phyloP scores from a whole-genome alignment of 2,113 vertebrate genomes.

The Vulpes lagopus region DNA sequence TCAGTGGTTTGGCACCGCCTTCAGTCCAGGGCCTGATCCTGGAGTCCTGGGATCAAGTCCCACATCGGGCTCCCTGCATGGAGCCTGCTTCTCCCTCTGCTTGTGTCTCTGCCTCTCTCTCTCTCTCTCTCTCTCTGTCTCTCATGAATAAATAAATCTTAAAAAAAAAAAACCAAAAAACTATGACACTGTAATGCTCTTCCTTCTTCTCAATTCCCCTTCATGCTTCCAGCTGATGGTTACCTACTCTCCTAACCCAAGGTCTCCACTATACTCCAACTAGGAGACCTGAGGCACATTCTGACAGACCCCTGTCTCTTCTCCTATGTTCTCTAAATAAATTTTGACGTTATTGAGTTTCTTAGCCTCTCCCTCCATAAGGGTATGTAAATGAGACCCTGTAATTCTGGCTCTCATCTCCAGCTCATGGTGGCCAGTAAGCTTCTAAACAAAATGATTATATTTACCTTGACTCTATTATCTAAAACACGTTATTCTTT shows the following conservation, averaged over 20 bases:
- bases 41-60: too few relatives aligned
- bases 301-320: not conserved
- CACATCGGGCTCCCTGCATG: too few relatives aligned
- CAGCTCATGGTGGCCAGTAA: not conserved
- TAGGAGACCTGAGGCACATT: not conserved
- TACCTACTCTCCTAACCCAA: not conserved
- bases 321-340: not conserved
- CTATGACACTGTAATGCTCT: not conserved
- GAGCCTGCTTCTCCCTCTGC: too few relatives aligned
- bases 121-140: too few relatives aligned
- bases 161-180: too few relatives aligned
- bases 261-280: not conserved
- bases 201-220: not conserved
- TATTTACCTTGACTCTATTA: not conserved
- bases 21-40: too few relatives aligned
- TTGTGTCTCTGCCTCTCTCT: too few relatives aligned
- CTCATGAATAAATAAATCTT: too few relatives aligned
- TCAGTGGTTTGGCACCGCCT: too few relatives aligned
- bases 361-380: not conserved
- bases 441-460: not conserved
- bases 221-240: not conserved
- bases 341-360: not conserved
- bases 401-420: not conserved
- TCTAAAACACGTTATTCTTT: not conserved
- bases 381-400: not conserved